A percentile compares a stretch with the other conserved stretches of the same genome.
Evolutionary conservation across 1,140 invertebrate species (phyloP).

Genomic region (Drosophila bocqueti): DNA sequence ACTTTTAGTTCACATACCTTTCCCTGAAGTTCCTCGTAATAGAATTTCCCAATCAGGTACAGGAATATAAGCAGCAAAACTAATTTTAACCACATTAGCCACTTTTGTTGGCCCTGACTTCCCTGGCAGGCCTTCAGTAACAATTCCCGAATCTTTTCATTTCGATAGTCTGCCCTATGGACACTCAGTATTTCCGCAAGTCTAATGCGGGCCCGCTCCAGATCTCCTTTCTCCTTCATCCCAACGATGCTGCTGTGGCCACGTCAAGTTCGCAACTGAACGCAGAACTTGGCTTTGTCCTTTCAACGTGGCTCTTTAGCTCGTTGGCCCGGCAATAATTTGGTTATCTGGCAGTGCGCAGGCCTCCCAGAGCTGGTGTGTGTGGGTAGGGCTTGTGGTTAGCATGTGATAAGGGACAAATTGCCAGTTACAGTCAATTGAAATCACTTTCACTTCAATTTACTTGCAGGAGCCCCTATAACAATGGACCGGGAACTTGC

Average conservation of each 20-base stretch:
- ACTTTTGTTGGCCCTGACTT: not conserved
- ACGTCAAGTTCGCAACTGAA: constrained; percentile 41
- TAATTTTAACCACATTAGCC: constrained; percentile 20
- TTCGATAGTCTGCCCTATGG: constrained; percentile 19
- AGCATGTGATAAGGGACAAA: constrained; percentile 73
- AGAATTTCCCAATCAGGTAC: constrained; percentile 43
- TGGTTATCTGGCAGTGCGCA: constrained; percentile 72
- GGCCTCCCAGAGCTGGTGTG: constrained; percentile 10
- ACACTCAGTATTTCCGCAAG: constrained; percentile 50
- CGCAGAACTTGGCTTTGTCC: constrained; percentile 6
- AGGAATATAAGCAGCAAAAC: constrained; percentile 13
- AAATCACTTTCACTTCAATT: constrained; percentile 43
- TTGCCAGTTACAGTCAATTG: constrained; percentile 61
- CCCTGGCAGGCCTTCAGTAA: constrained; percentile 3
- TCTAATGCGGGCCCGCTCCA: constrained; percentile 38
- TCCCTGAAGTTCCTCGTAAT: constrained; percentile 55
- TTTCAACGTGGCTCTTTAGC: constrained; percentile 14
- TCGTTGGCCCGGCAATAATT: constrained; percentile 74
- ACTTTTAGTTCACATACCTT: constrained; percentile 22
- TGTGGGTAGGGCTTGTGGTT: constrained; percentile 37
- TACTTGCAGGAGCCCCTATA: constrained; percentile 71
- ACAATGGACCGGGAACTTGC: constrained; percentile 90
- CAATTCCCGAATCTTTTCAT: constrained; percentile 23
- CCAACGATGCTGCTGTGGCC: constrained; percentile 42
- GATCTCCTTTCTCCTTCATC: constrained; percentile 11